Conservation (phyloP, 2,113 vertebrate genomes). For the Erythrocercus mccallii region DNA sequence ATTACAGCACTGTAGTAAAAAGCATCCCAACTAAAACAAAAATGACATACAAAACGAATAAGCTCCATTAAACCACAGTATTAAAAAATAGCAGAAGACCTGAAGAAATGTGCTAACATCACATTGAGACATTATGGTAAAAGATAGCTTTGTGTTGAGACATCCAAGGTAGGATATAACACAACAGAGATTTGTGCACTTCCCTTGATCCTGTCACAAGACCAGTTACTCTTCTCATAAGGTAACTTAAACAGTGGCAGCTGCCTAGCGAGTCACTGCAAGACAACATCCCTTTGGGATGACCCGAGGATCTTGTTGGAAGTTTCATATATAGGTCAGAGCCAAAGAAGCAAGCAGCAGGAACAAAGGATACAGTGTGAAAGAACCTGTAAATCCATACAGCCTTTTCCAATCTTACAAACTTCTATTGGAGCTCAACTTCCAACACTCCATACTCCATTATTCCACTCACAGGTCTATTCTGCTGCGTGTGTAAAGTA, state of each 20-base stretch:
- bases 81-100: neutral
- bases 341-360: neutral
- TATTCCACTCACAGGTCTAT: neutral
- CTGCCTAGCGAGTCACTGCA: neutral
- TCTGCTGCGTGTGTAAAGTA: neutral
- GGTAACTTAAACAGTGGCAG: neutral
- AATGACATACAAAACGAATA: neutral
- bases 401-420: neutral
- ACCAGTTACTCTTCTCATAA: neutral
- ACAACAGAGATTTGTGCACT: neutral
- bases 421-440: neutral
- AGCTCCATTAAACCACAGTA: neutral
- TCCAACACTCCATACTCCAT: neutral
- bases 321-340: neutral
- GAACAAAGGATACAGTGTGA: neutral
- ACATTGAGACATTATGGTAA: accelerated
- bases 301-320: neutral
- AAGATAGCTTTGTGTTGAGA: neutral
- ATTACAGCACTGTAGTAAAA: neutral
- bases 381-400: neutral
- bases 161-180: neutral
- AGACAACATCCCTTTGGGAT: neutral
- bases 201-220: neutral
- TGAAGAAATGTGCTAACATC: neutral
- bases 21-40: neutral